Base-by-base conservation (phyloP, 64 coral and sea anemone species). In the Pachyseris speciosa region DNA sequence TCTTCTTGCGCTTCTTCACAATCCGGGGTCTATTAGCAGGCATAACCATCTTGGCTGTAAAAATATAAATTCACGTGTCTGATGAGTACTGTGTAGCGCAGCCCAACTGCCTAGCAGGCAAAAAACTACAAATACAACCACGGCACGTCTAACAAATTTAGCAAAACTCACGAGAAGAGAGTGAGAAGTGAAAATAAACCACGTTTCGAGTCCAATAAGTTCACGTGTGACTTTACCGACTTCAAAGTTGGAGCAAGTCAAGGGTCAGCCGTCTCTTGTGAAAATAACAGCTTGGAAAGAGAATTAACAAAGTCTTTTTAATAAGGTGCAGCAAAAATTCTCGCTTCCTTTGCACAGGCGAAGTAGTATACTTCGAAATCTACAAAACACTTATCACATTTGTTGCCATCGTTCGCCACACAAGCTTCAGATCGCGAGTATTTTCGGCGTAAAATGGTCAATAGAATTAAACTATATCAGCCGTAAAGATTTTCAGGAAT, bases 1-100 rank as follows among this genome's bases (percentile, higher is more conserved):
- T 95, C 83, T 98, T 98, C 69, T 49, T 83, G n/a, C 96, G 74
- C 42, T 98, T 98, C 76, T 98, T 98, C 39, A 98, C 69, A 69
- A 98, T 98, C 59, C 83, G 85, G 5, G 90, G 93, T 78, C 63
- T 89, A 39, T 75, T 67, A 31, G 72, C 79, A 74, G 93, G 93
- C 69, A 74, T 90, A 79, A 95, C 93, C 96, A 95, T 98, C 85
- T 92, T 98, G 79, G 83, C 72, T 84, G 31, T 17, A 64, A 61
- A 28, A 25, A 40, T 17, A 52, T 57, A 20, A 91, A 12, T 90
- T 0, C 24, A 7, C 19, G 2, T 37, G 19, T 1, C 24, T 47
- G 64, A 20, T 58, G 9, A 58, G 15, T 58, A 20, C 15, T 58
- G 11, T 58, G 4, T 16, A 58, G 15, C 4, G 19, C 4, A 20